Base-by-base conservation (phyloP, 2,113 vertebrate genomes). In the Ameiurus melas region DNA sequence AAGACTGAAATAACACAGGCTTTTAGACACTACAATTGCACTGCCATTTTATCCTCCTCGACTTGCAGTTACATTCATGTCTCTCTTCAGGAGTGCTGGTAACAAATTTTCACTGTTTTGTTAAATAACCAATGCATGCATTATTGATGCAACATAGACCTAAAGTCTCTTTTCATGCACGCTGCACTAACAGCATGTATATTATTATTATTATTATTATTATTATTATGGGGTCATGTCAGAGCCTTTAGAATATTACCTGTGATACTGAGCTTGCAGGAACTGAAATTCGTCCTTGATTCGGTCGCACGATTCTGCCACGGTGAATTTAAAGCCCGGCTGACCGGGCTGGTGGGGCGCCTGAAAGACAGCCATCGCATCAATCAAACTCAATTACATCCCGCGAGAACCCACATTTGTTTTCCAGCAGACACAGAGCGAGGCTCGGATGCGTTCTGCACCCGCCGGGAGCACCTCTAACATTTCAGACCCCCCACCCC, bases 241-340 rank as follows among this genome's bases (percentile, higher is more conserved):
- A 25, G 36, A 27, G 84, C 43, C 84, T 78, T 53, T 60, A 64
- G 83, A 90, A 90, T 62, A 91, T 95, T 95, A 98, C 97, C 97
- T 98, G 97, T 98, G 97, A 94, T 98, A 98, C 85, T 98, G 97
- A 88, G 97, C 97, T 94, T 98, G 97, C 86, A 98, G 94, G 88
- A 98, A 98, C 96, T 98, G 97, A 94, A 98, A 98, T 93, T 98
- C 97, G 89, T 98, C 97, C 96, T 98, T 98, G 94, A 98, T 98
- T 93, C 97, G 93, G 94, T 98, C 97, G 92, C 97, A 98, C 73
- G 97, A 98, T 92, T 98, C 97, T 2, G 97, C 97, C 90, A 98
- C 97, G 0, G 97, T 98, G 95, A 98, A 98, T 95, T 98, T 98
- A 94, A 98, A 98, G 90, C 97, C 97, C n/a, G 97, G 97, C 92